Evolutionary conservation across 2,888 invertebrate genomes (phyloP).

Genomic region (Bombylius major): DNA sequence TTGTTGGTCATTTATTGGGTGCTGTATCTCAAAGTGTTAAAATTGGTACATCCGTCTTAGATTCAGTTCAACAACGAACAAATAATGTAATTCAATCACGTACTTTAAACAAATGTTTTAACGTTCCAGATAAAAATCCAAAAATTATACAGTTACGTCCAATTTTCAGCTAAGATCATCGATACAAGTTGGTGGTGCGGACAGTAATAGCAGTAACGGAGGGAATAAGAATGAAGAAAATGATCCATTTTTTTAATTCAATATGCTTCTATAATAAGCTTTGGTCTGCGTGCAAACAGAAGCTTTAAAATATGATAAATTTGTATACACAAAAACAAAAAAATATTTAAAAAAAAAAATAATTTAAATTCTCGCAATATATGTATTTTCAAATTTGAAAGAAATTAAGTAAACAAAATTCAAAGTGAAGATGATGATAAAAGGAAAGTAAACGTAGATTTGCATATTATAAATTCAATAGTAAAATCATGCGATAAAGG

Average conservation of each 20-base stretch:
- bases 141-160: not conserved
- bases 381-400: no score
- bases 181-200: not conserved
- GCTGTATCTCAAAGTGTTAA: slow-evolving; percentile 45
- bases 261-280: no score
- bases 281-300: no score
- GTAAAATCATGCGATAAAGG: no score
- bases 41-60: slow-evolving; percentile 47
- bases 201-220: not conserved
- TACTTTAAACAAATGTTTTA: not conserved
- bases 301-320: no score
- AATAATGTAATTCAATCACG: slow-evolving; percentile 23
- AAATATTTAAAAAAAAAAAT: no score
- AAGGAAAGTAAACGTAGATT: no score
- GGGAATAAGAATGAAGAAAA: not conserved
- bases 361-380: no score
- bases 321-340: no score
- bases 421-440: no score
- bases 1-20: slow-evolving; percentile 43
- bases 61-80: slow-evolving; percentile 44
- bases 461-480: no score
- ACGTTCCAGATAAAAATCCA: not conserved
- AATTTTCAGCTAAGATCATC: slow-evolving; percentile 7
- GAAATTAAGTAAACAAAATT: no score
- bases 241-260: not conserved